Percentiles rank a stretch among this genome's conserved stretches.
Evolutionary conservation across 1,140 invertebrate genomes (phyloP).

Genomic region (Drosophila lacertosa): DNA sequence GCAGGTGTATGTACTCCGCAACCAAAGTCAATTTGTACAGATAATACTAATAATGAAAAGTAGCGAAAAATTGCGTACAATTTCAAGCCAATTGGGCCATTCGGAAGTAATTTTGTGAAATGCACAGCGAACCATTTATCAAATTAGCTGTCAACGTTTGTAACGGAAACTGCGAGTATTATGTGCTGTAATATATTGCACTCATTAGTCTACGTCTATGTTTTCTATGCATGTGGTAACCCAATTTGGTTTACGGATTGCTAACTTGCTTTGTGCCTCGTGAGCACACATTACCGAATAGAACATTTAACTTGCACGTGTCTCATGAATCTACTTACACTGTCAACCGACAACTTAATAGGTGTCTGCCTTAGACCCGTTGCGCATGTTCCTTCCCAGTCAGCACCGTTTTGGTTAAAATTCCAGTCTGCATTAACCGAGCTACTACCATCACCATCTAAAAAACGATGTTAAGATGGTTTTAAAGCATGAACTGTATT

Average conservation of each 20-base stretch:
- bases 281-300: background rate
- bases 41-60: slow-evolving; percentile 9
- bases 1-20: background rate
- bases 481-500: background rate
- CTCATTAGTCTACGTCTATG: background rate
- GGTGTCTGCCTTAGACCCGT: slow-evolving; percentile 26
- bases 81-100: slow-evolving; percentile 33
- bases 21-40: background rate
- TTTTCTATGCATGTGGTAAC: slow-evolving; percentile 6
- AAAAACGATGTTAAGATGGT: background rate
- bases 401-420: slow-evolving; percentile 9
- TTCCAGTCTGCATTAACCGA: slow-evolving; percentile 24
- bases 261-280: background rate
- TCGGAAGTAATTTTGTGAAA: slow-evolving; percentile 42
- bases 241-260: slow-evolving; percentile 1
- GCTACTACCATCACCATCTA: slow-evolving; percentile 5
- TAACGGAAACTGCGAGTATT: slow-evolving; percentile 8
- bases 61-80: slow-evolving; percentile 41
- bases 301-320: too few species aligned
- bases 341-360: slow-evolving; percentile 19
- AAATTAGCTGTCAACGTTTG: slow-evolving; percentile 49
- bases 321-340: slow-evolving; percentile 19
- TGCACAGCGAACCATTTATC: slow-evolving; percentile 34
- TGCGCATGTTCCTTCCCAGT: slow-evolving; percentile 36
- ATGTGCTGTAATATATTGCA: background rate